Evolutionary conservation across 2,797 vertebrate species (phyloP).

Genomic region (Myotis pilosus): DNA sequence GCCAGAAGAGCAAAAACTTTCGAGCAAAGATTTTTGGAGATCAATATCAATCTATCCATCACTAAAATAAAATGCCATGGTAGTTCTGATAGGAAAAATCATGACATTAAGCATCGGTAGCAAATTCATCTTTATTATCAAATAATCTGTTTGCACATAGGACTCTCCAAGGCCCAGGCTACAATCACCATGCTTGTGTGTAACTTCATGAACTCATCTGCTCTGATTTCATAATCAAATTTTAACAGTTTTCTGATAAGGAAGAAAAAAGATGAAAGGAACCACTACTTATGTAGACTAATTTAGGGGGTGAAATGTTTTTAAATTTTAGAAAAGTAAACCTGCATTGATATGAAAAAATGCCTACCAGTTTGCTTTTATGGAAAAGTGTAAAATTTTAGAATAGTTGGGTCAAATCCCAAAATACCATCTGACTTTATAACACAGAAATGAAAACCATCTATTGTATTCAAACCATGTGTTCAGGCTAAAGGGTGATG

Average conservation of each 20-base stretch:
- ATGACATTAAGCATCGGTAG: not conserved
- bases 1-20: not conserved
- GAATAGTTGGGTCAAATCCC: slow-evolving; percentile 52
- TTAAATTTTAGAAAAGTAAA: not conserved
- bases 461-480: slow-evolving; percentile 73
- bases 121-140: not conserved
- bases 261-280: not conserved
- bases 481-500: slow-evolving; percentile 53
- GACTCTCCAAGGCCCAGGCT: not conserved
- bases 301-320: not conserved
- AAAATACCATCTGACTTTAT: slow-evolving; percentile 31
- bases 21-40: not conserved
- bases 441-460: slow-evolving; percentile 48
- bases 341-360: not conserved
- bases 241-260: not conserved
- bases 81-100: not conserved
- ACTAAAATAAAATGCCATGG: not conserved
- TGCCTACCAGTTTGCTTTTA: not conserved
- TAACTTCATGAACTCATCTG: not conserved
- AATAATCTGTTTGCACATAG: not conserved
- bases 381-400: slow-evolving; percentile 17
- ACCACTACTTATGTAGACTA: not conserved
- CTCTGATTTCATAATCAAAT: not conserved
- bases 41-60: too few relatives aligned
- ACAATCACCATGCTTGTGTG: not conserved